These are phyloP conservation scores for Troides aeacus DNA, from an alignment of 2,888 invertebrate species.

Conservation along the genomic window DNA sequence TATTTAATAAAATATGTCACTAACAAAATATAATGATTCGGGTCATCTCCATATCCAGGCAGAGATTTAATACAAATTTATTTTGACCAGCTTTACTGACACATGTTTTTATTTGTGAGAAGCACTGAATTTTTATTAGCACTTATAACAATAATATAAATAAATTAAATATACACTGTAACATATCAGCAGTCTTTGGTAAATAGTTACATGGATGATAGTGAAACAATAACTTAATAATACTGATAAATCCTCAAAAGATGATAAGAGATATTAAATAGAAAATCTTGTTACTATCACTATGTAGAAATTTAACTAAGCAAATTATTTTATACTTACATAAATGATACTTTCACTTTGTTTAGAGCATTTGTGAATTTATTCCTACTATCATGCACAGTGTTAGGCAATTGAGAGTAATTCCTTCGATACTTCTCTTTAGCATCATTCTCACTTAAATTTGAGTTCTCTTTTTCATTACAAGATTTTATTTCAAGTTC, in stretches of 20 bases:
- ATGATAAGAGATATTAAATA: neutral
- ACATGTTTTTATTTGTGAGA: too few relatives aligned
- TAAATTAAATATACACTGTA: too few relatives aligned
- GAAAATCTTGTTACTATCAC: neutral
- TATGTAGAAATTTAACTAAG: neutral
- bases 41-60: too few relatives aligned
- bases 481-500: slow-evolving; percentile 59
- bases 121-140: too few relatives aligned
- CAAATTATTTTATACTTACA: slow-evolving; percentile 51
- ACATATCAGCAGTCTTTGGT: too few relatives aligned
- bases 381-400: slow-evolving; percentile 61
- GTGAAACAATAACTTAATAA: too few relatives aligned
- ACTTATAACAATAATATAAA: neutral
- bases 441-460: slow-evolving; percentile 57
- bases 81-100: neutral
- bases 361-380: slow-evolving; percentile 70
- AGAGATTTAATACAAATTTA: neutral
- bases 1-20: too few relatives aligned
- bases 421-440: slow-evolving; percentile 58
- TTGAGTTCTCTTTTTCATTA: slow-evolving; percentile 66
- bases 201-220: too few relatives aligned
- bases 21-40: too few relatives aligned
- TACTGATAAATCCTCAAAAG: too few relatives aligned
- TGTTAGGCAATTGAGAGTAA: slow-evolving; percentile 52
- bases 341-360: slow-evolving; percentile 68